Evolutionary conservation across 2,113 vertebrate genomes (phyloP).

Genomic region (Anhinga rufa): DNA sequence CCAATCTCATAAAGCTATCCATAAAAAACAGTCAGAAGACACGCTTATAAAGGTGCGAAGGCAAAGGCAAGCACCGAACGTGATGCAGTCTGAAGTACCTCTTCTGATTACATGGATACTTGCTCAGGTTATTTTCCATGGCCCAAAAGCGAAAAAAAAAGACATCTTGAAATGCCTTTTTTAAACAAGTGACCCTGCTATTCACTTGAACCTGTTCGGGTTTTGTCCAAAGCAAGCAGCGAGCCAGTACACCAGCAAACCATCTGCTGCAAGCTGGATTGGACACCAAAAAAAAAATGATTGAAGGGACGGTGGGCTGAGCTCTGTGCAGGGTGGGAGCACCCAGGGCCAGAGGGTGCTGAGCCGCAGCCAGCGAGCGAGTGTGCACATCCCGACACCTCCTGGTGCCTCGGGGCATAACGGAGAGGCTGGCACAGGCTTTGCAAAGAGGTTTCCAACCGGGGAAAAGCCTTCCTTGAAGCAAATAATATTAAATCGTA

Average conservation of each 20-base stretch:
- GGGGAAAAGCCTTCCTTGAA: not conserved
- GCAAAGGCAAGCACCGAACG: not conserved
- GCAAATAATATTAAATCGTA: not conserved
- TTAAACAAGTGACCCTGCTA: not conserved
- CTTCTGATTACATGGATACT: not conserved
- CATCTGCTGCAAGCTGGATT: too few relatives aligned
- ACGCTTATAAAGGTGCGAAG: not conserved
- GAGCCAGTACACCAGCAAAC: not conserved
- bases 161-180: not conserved
- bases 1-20: not conserved
- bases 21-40: not conserved
- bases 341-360: not conserved
- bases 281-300: too few relatives aligned
- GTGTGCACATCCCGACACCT: not conserved
- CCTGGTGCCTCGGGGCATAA: not conserved
- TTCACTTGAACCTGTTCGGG: not conserved
- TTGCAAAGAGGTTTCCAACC: not conserved
- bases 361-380: rapidly evolving
- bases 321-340: not conserved
- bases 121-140: not conserved
- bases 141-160: not conserved
- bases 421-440: rapidly evolving
- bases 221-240: not conserved
- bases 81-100: not conserved
- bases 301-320: rapidly evolving